Conservation (phyloP, 2,888 invertebrate genomes). For the Thalpophila matura region DNA sequence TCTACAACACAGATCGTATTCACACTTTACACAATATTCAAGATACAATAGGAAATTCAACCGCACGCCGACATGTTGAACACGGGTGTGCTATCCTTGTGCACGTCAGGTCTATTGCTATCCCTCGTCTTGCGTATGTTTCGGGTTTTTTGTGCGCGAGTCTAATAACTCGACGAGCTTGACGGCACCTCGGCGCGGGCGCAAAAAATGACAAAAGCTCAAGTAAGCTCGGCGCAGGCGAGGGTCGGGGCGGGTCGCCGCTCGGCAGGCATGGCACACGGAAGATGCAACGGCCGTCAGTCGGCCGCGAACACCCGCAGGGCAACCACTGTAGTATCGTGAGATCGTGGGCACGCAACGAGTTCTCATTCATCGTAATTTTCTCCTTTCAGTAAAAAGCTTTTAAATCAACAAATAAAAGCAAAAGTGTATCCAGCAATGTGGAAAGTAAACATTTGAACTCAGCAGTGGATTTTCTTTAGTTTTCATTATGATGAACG, state of each 20-base stretch:
- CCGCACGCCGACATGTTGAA: slow-evolving; percentile 82
- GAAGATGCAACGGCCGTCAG: slow-evolving; percentile 72
- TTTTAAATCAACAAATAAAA: slow-evolving; percentile 33
- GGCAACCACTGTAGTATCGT: slow-evolving; percentile 40
- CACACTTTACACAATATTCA: slow-evolving; percentile 85
- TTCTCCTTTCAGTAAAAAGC: slow-evolving; percentile 47
- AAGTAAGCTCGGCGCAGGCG: slow-evolving; percentile 73
- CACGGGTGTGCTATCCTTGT: slow-evolving; percentile 79
- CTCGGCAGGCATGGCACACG: slow-evolving; percentile 59
- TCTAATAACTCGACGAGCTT: slow-evolving; percentile 89
- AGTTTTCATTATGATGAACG: slow-evolving; percentile 68
- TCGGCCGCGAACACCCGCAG: slow-evolving; percentile 75
- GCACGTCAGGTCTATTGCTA: slow-evolving; percentile 84
- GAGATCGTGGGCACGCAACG: slow-evolving; percentile 33
- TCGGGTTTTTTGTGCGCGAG: slow-evolving; percentile 83
- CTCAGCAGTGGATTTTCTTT: slow-evolving; percentile 67
- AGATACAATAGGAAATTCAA: slow-evolving; percentile 81
- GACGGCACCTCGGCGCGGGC: slow-evolving; percentile 88
- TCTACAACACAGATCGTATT: slow-evolving; percentile 78
- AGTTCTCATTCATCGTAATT: slow-evolving; percentile 44
- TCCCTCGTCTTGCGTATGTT: slow-evolving; percentile 83
- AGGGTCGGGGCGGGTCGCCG: slow-evolving; percentile 81
- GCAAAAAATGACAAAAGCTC: slow-evolving; percentile 90
- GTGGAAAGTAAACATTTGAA: slow-evolving; percentile 67
- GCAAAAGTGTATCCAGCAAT: slow-evolving; percentile 57